These are phyloP conservation scores for Chrysochloris asiatica DNA, from an alignment of 2,113 vertebrate species.

Conservation along the genomic window DNA sequence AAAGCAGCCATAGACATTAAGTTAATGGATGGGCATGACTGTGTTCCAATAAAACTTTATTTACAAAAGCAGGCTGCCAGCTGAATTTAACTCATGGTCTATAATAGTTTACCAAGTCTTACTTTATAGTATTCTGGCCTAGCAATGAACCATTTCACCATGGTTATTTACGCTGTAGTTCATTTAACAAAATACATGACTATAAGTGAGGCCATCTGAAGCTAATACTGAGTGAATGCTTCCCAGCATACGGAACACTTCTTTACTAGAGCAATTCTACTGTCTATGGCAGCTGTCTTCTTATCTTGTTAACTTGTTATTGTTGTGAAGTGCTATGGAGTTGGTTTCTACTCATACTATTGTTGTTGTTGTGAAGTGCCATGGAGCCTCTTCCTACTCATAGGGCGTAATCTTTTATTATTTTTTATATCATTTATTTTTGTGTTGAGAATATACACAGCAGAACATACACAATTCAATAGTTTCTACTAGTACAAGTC, in stretches of 20 bases:
- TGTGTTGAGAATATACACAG: too few species aligned
- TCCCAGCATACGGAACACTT: neutral
- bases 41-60: constrained; percentile 22
- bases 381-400: neutral
- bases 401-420: too few species aligned
- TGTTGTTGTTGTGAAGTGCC: too few species aligned
- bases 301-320: neutral
- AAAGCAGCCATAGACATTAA: neutral
- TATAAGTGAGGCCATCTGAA: neutral
- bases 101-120: constrained; percentile 6
- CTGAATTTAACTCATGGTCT: neutral
- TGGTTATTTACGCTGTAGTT: neutral
- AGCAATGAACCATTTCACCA: neutral
- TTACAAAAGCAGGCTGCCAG: neutral
- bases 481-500: too few species aligned
- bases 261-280: neutral
- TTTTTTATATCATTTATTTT: too few species aligned
- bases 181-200: constrained; percentile 15
- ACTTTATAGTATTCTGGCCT: neutral
- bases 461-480: too few species aligned
- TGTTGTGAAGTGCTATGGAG: neutral
- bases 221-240: neutral
- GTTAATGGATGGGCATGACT: neutral
- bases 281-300: neutral
- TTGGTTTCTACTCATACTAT: neutral